These are phyloP conservation scores for Drosophila nannoptera DNA, from an alignment of 1,140 invertebrate genomes.

Conservation along the genomic window DNA sequence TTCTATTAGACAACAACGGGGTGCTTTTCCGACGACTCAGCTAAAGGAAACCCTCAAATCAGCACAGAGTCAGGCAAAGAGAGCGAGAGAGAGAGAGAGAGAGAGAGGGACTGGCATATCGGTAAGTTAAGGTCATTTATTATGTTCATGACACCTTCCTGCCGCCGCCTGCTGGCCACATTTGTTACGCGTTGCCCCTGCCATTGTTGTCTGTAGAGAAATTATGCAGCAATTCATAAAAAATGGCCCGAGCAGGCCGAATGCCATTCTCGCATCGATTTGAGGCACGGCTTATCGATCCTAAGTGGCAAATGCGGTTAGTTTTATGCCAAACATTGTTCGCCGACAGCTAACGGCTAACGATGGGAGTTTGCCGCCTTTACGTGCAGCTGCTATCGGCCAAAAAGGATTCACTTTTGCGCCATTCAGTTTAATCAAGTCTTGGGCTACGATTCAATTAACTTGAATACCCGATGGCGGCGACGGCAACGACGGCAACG, in stretches of 20 bases:
- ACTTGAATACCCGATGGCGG: constrained; percentile 30
- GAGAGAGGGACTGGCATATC: constrained; percentile 54
- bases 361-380: constrained; percentile 18
- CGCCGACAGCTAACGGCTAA: constrained; percentile 20
- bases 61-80: too few species aligned
- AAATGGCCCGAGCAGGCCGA: constrained; percentile 41
- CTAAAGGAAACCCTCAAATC: constrained; percentile 41
- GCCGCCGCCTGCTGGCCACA: constrained; percentile 46
- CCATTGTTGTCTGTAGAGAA: constrained; percentile 58
- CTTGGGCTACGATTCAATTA: constrained; percentile 58
- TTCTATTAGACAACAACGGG: constrained; percentile 72
- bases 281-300: constrained; percentile 59
- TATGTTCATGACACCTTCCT: constrained; percentile 70
- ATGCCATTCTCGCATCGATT: constrained; percentile 60
- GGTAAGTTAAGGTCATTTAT: constrained; percentile 72
- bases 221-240: constrained; percentile 75
- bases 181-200: constrained; percentile 51
- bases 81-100: constrained; percentile 31
- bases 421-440: constrained; percentile 29
- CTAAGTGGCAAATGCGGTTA: constrained; percentile 35
- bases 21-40: constrained; percentile 56
- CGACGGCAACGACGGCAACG: background rate
- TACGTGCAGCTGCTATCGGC: constrained; percentile 8
- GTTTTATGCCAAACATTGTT: constrained; percentile 35
- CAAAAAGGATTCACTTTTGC: constrained; percentile 11